phyloP scores from a whole-genome alignment of 2,888 invertebrate genomes.

The Melolontha melolontha region DNA sequence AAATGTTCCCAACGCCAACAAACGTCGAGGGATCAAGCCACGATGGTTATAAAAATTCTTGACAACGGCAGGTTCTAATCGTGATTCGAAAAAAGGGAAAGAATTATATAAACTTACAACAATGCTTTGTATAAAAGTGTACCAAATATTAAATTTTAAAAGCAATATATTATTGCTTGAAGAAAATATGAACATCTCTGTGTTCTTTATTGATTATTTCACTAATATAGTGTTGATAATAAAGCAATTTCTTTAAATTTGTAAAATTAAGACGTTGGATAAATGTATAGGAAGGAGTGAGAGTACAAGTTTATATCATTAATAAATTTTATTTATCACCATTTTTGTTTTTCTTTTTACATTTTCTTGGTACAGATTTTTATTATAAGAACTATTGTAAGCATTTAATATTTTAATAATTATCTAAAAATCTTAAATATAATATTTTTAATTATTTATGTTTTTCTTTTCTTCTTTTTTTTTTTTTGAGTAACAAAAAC shows the following conservation, averaged over 20 bases:
- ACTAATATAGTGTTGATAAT: constrained; percentile 23
- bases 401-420: background rate
- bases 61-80: constrained; percentile 5
- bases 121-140: constrained; percentile 15
- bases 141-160: constrained; percentile 11
- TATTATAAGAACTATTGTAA: constrained; percentile 2
- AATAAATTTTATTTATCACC: constrained; percentile 45
- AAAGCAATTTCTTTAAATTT: constrained; percentile 26
- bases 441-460: background rate
- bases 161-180: constrained; percentile 40
- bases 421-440: background rate
- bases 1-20: constrained; percentile 16
- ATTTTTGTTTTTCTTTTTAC: constrained; percentile 7
- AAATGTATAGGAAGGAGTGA: constrained; percentile 37
- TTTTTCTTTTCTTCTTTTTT: too few relatives aligned
- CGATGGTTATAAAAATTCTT: background rate
- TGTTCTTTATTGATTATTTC: constrained; percentile 16
- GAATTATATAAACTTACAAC: constrained; percentile 1
- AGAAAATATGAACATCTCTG: constrained; percentile 19
- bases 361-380: background rate
- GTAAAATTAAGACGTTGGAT: constrained; percentile 19
- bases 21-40: constrained; percentile 29
- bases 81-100: background rate
- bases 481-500: background rate
- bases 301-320: constrained; percentile 38